Conservation (phyloP, 2,888 invertebrate species). For the Laspeyria flexula region DNA sequence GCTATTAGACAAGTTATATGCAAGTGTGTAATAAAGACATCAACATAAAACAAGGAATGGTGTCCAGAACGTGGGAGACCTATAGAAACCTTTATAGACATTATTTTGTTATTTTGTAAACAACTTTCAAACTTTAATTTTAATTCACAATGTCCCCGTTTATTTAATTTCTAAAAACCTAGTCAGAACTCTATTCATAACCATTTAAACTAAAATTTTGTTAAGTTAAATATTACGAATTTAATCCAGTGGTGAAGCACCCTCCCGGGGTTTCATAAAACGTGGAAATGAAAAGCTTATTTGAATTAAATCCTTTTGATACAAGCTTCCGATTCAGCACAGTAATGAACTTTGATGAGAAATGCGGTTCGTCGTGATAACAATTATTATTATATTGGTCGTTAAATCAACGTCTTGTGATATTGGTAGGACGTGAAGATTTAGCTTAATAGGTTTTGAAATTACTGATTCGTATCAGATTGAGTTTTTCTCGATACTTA, state of each 20-base stretch:
- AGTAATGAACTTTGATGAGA: conserved; percentile 54
- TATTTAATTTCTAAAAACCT: conserved; percentile 40
- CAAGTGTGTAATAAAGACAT: no score
- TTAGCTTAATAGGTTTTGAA: conserved; percentile 23
- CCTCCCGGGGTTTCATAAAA: conserved; percentile 44
- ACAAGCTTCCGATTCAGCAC: conserved; percentile 50
- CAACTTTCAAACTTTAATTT: no score
- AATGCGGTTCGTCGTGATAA: conserved; percentile 37
- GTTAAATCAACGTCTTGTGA: conserved; percentile 37
- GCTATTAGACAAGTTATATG: no score
- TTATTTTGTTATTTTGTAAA: no score
- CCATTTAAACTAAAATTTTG: conserved; percentile 46
- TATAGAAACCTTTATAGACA: no score
- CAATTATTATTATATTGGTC: conserved; percentile 41
- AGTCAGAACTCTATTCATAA: conserved; percentile 33
- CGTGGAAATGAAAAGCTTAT: conserved; percentile 58
- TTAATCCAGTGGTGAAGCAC: conserved; percentile 45
- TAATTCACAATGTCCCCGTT: conserved; percentile 30
- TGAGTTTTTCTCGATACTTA: conserved; percentile 14
- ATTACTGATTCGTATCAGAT: conserved; percentile 36
- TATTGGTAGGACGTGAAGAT: conserved; percentile 31
- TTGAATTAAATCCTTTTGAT: conserved; percentile 63
- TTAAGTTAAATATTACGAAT: conserved; percentile 47
- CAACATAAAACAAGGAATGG: no score
- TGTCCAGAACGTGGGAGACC: no score